A percentile compares a stretch with the other conserved stretches of the same genome.
phyloP scores from a whole-genome alignment of 2,888 invertebrate species.

The Myopa tessellatipennis region DNA sequence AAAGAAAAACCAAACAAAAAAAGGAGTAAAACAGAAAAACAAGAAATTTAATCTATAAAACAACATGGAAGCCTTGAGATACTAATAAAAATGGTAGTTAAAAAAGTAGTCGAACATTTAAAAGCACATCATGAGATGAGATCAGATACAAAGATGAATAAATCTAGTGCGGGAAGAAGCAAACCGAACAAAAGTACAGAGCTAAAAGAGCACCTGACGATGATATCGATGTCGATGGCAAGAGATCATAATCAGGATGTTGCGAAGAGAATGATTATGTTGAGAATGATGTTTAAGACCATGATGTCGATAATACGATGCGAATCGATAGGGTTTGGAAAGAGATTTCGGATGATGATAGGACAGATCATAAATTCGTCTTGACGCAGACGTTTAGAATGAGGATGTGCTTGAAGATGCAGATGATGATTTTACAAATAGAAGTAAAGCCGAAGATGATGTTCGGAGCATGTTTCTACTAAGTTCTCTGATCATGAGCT shows the following conservation, averaged over 20 bases:
- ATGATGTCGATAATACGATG: not conserved
- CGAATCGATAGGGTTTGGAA: too few relatives aligned
- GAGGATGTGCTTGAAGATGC: not conserved
- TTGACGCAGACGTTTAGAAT: too few relatives aligned
- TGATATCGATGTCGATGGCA: not conserved
- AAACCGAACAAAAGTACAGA: too few relatives aligned
- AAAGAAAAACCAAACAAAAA: not conserved
- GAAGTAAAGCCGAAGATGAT: not conserved
- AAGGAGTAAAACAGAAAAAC: not conserved
- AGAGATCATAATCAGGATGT: not conserved
- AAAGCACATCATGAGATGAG: slow-evolving; percentile 25
- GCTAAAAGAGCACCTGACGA: slow-evolving; percentile 12
- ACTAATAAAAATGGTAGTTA: not conserved
- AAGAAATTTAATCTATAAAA: not conserved
- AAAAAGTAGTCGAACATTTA: slow-evolving; percentile 28
- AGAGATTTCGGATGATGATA: too few relatives aligned
- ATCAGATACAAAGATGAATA: too few relatives aligned
- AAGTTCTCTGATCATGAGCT: not conserved
- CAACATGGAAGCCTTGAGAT: too few relatives aligned
- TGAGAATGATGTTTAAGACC: not conserved
- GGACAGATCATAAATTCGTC: too few relatives aligned
- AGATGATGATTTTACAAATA: not conserved
- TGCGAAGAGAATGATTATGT: too few relatives aligned
- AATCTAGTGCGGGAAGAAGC: not conserved
- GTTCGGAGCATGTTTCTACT: not conserved